These are phyloP conservation scores for Tachycineta bicolor DNA, from an alignment of 2,113 vertebrate genomes.

Conservation along the genomic window DNA sequence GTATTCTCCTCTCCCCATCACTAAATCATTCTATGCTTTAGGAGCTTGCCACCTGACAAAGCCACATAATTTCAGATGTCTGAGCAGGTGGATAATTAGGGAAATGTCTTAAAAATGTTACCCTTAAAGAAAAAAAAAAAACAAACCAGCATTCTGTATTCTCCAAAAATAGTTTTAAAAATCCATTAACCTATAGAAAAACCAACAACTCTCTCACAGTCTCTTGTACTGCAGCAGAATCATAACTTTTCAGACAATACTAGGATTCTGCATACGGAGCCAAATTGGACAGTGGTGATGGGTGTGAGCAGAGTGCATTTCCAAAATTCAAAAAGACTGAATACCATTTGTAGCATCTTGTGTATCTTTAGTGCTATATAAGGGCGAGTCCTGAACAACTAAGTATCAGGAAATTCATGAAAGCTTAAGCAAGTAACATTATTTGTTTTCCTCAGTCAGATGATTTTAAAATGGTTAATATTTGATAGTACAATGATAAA, in stretches of 20 bases:
- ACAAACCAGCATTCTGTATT: not conserved
- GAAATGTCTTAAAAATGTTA: not conserved
- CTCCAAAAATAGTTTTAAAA: not conserved
- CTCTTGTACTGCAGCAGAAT: not conserved
- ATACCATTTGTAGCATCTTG: not conserved
- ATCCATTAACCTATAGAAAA: not conserved
- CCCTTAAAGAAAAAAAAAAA: not conserved
- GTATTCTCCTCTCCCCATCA: not conserved
- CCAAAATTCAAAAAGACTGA: not conserved
- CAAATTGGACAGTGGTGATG: not conserved
- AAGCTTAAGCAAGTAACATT: slow-evolving; percentile 69
- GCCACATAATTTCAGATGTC: not conserved
- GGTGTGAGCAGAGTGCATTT: not conserved
- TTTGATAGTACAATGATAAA: slow-evolving; percentile 77
- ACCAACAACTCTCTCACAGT: not conserved
- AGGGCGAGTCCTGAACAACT: slow-evolving; percentile 6
- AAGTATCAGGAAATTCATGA: slow-evolving; percentile 61
- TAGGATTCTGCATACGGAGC: not conserved
- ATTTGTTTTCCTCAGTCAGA: slow-evolving; percentile 73
- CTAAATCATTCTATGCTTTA: not conserved
- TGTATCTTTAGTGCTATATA: not conserved
- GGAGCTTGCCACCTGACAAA: not conserved
- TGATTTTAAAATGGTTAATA: slow-evolving; percentile 76
- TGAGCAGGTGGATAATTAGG: not conserved
- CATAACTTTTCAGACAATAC: not conserved